A percentile compares a stretch with the other conserved stretches of the same genome.
Conservation (phyloP, 2,888 invertebrate species). For the Eupithecia pulchellata region DNA sequence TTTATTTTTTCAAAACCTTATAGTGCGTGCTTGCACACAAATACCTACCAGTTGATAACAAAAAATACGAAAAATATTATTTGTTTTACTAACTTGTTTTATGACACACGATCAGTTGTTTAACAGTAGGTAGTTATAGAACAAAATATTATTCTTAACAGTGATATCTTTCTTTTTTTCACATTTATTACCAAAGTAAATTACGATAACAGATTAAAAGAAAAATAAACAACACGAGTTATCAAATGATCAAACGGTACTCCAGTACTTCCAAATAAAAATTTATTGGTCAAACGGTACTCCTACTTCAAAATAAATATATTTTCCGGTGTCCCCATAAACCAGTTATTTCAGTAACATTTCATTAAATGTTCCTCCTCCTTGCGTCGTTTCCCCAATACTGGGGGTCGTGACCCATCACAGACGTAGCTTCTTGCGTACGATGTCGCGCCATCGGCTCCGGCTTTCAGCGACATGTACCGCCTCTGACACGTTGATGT, state of each 20-base stretch:
- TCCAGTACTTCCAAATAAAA: constrained; percentile 47
- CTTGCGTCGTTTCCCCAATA: too few species aligned
- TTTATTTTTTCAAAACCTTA: not conserved
- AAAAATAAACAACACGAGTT: too few species aligned
- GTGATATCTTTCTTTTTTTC: too few species aligned
- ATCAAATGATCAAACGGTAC: not conserved
- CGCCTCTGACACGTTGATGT: too few species aligned
- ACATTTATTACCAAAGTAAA: too few species aligned
- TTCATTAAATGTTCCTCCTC: not conserved
- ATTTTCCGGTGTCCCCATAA: constrained; percentile 43
- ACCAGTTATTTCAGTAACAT: constrained; percentile 26
- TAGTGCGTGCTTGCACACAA: not conserved
- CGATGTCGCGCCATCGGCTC: too few species aligned
- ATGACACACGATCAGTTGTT: not conserved
- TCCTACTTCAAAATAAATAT: constrained; percentile 47
- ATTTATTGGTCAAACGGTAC: constrained; percentile 14
- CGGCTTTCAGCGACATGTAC: too few species aligned
- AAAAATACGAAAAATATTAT: not conserved
- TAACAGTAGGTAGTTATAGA: too few species aligned
- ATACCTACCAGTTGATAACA: not conserved
- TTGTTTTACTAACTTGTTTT: not conserved
- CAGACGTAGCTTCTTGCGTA: too few species aligned
- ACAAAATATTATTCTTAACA: constrained; percentile 15
- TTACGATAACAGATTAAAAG: too few species aligned
- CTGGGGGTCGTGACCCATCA: too few species aligned